Percentiles rank a stretch among this genome's conserved stretches.
Evolutionary conservation across 2,797 vertebrate genomes (phyloP).

Genomic region (Enteromius paludinosus): DNA sequence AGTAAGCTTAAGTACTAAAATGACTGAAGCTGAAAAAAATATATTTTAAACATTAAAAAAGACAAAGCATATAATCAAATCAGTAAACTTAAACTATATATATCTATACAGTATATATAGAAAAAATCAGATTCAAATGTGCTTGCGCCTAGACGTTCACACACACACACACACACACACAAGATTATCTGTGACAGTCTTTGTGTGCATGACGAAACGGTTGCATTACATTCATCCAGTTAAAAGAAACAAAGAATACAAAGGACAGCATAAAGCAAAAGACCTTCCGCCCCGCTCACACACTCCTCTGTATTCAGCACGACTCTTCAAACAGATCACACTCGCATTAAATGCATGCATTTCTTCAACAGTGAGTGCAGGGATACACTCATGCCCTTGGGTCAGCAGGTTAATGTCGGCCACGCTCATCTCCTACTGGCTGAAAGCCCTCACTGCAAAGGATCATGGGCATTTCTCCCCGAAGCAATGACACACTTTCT

Average conservation of each 20-base stretch:
- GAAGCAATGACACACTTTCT: not conserved
- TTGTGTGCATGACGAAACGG: constrained; percentile 22
- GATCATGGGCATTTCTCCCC: constrained; percentile 1
- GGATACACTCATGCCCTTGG: constrained; percentile 15
- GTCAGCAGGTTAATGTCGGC: constrained; percentile 31
- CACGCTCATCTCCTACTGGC: constrained; percentile 3
- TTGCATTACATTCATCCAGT: constrained; percentile 17
- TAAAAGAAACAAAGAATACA: constrained; percentile 30
- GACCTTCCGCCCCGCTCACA: not conserved
- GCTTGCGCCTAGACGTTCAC: constrained; percentile 11
- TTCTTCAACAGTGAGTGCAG: not conserved
- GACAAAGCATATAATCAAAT: not conserved
- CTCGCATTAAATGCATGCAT: not conserved
- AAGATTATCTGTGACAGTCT: constrained; percentile 12
- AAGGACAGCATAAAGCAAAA: constrained; percentile 38
- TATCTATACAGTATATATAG: too few species aligned
- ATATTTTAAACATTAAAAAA: not conserved
- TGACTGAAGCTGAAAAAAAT: not conserved
- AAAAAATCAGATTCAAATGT: too few species aligned
- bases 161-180: constrained; percentile 18
- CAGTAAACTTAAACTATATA: not conserved
- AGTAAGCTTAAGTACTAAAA: not conserved
- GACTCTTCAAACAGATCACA: constrained; percentile 7
- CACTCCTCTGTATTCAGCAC: constrained; percentile 15
- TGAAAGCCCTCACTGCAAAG: constrained; percentile 18